phyloP scores from a whole-genome alignment of 2,888 invertebrate genomes.

The Drosophila colorata region DNA sequence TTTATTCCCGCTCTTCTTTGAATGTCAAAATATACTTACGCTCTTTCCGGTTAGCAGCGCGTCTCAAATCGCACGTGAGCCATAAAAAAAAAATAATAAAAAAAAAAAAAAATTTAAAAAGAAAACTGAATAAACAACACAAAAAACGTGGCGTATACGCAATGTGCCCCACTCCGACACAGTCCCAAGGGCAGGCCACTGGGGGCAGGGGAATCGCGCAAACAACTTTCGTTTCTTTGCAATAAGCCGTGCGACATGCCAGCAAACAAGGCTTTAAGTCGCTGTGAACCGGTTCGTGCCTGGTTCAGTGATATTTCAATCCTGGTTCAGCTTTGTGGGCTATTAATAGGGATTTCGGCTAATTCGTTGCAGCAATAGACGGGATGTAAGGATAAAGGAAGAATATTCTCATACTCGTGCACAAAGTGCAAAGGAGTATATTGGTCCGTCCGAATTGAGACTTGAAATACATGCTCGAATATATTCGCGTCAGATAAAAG shows the following conservation, averaged over 20 bases:
- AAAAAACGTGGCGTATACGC: constrained; percentile 44
- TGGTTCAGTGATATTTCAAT: neutral
- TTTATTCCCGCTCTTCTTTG: neutral
- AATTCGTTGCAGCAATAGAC: neutral
- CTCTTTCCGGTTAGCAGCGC: constrained; percentile 18
- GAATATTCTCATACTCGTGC: too few relatives aligned
- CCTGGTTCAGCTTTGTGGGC: neutral
- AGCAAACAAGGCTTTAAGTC: neutral
- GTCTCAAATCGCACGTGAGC: constrained; percentile 29
- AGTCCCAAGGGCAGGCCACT: too few relatives aligned
- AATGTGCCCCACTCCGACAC: constrained; percentile 10
- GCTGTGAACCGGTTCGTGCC: neutral
- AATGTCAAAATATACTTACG: constrained; percentile 34
- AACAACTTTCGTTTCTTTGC: neutral
- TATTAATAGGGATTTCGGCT: neutral
- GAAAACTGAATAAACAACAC: constrained; percentile 11
- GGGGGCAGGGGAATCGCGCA: neutral
- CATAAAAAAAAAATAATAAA: constrained; percentile 2
- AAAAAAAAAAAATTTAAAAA: neutral
- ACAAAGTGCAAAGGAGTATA: too few relatives aligned
- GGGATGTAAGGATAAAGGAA: too few relatives aligned
- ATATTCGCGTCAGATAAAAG: too few relatives aligned
- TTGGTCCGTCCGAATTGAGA: too few relatives aligned
- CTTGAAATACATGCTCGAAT: too few relatives aligned
- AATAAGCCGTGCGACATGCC: neutral